Base-by-base conservation (phyloP, 2,113 vertebrate genomes). In the Glaucomys volans region DNA sequence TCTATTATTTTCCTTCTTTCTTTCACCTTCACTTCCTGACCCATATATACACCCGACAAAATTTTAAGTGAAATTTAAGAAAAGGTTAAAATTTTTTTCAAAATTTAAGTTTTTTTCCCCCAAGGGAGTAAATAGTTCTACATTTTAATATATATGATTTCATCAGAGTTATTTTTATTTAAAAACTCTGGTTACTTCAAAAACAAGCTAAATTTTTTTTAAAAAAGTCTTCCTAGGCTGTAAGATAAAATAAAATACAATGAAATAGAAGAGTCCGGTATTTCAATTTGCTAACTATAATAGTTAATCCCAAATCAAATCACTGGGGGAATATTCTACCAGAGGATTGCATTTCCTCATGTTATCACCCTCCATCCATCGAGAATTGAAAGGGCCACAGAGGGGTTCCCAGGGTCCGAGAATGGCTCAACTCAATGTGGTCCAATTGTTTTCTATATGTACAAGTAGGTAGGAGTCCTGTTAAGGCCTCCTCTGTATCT, bases 361-460 rank as follows among this genome's bases (percentile, higher is more conserved):
- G 22, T 26, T 10, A 1, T 37, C 3, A 71, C 26, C 59, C 6
- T 50, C 28, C 44, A 17, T 35, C 22, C 42, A 8, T 0, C 8
- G 8, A n/a, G 50, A 71, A 0, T 8, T 30, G 10, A n/a, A 35
- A 12, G 1, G 9, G 0, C 28, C 20, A 5, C 13, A 1, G 2
- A 42, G 11, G 22, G 24, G 24, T 57, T 20, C 12, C 7, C 1
- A 2, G 2, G 35, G 26, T 20, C 20, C 24, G 0, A 67, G 32
- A 69, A 44, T 44, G 40, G 52, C 14, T 81, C 7, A 4, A 59
- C 35, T 40, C 8, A 90, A 11, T 18, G 14, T 9, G 1, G 8
- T 11, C 5, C 8, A 42, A 35, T 11, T 28, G 35, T 30, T 42
- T 44, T 50, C 1, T 26, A 57, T 12, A 18, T 2, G 9, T n/a